phyloP scores from a whole-genome alignment of 2,797 vertebrate genomes.

The Rhinella marina region DNA sequence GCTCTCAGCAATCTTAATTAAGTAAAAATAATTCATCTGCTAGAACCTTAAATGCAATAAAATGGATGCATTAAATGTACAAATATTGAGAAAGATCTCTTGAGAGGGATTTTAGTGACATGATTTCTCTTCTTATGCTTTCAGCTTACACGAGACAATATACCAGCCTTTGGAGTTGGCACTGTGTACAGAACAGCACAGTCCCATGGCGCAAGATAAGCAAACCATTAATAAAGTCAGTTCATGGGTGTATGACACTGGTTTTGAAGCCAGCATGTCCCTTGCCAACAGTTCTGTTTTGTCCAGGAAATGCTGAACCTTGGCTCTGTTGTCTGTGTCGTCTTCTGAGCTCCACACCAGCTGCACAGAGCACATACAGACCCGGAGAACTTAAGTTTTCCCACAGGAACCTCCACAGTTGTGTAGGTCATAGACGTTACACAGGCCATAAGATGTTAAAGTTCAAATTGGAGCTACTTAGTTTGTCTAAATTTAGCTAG shows the following conservation, averaged over 20 bases:
- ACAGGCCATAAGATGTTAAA: background rate
- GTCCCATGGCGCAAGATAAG: constrained; percentile 55
- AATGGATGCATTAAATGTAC: constrained; percentile 21
- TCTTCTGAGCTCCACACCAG: constrained; percentile 39
- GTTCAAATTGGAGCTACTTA: background rate
- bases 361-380: constrained; percentile 28
- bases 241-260: constrained; percentile 51
- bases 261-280: constrained; percentile 22
- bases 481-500: background rate
- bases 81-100: constrained; percentile 18
- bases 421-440: constrained; percentile 43
- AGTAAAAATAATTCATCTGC: constrained; percentile 3
- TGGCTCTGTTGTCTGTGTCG: constrained; percentile 32
- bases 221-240: constrained; percentile 59
- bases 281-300: constrained; percentile 56
- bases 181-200: constrained; percentile 49
- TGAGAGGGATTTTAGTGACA: background rate
- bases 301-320: constrained; percentile 59
- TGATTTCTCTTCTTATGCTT: constrained; percentile 20
- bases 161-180: constrained; percentile 38
- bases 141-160: constrained; percentile 39
- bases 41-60: constrained; percentile 39
- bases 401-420: constrained; percentile 39
- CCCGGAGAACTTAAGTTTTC: constrained; percentile 35
- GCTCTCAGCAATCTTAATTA: constrained; percentile 32